These are phyloP conservation scores for Diorhabda carinulata DNA, from an alignment of 1,140 invertebrate species.

Conservation along the genomic window DNA sequence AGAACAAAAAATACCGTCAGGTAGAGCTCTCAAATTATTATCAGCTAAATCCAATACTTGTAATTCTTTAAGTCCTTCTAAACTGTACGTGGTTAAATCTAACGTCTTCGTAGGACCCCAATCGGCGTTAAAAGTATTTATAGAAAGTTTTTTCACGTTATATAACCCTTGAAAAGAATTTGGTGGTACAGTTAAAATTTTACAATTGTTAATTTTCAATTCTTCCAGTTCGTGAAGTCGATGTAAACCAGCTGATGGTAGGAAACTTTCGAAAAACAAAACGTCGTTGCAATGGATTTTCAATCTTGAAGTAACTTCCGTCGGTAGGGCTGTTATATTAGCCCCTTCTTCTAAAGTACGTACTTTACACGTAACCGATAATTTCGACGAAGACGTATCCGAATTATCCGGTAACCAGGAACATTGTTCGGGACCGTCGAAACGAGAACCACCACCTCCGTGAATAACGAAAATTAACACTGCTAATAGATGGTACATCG, in stretches of 20 bases:
- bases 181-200: conserved; percentile 69
- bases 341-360: conserved; percentile 66
- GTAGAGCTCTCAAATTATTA: conserved; percentile 76
- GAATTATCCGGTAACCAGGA: conserved; percentile 59
- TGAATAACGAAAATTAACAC: conserved; percentile 22
- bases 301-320: conserved; percentile 66
- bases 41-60: conserved; percentile 74
- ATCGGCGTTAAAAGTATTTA: conserved; percentile 72
- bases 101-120: conserved; percentile 70
- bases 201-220: conserved; percentile 72
- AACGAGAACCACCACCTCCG: conserved; percentile 25
- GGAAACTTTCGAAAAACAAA: conserved; percentile 73
- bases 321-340: conserved; percentile 55
- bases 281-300: conserved; percentile 72
- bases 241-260: conserved; percentile 68
- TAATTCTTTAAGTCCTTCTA: conserved; percentile 70
- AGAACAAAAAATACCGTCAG: conserved; percentile 70
- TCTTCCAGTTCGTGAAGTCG: conserved; percentile 69
- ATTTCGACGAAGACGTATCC: conserved; percentile 53
- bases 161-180: conserved; percentile 73
- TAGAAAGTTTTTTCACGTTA: conserved; percentile 67
- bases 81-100: conserved; percentile 63
- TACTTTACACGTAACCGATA: conserved; percentile 61
- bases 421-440: conserved; percentile 49
- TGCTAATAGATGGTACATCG: conserved; percentile 32